Conservation (phyloP, 2,888 invertebrate genomes). For the Alcis repandata region DNA sequence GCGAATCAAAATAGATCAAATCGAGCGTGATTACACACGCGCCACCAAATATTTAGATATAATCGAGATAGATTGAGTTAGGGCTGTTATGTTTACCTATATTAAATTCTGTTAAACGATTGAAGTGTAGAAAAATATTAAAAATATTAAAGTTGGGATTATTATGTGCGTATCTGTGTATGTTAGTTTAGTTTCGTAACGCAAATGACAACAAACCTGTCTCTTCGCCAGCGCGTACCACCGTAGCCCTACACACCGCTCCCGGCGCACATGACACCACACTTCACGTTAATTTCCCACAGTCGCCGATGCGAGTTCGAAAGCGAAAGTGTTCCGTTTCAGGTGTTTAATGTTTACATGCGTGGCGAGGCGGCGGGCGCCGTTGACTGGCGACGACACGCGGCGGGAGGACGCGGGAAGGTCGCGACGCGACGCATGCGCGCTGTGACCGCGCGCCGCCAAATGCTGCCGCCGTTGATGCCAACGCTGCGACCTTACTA, state of each 20-base stretch:
- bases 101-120: neutral
- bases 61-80: neutral
- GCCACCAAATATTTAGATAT: neutral
- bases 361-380: constrained; percentile 75
- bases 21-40: constrained; percentile 2
- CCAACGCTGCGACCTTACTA: constrained; percentile 61
- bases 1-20: constrained; percentile 35
- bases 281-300: constrained; percentile 54
- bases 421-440: constrained; percentile 81
- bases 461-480: constrained; percentile 59
- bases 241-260: constrained; percentile 50
- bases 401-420: constrained; percentile 77
- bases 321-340: constrained; percentile 67
- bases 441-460: constrained; percentile 54
- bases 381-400: constrained; percentile 66
- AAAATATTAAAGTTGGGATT: neutral
- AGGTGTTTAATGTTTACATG: constrained; percentile 68
- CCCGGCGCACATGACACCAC: constrained; percentile 60
- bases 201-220: constrained; percentile 57
- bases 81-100: neutral
- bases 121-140: too few species aligned
- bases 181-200: constrained; percentile 7
- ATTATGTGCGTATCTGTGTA: neutral
- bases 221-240: constrained; percentile 46
- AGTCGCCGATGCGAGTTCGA: constrained; percentile 54